Conservation (phyloP, 2,888 invertebrate genomes). For the Artemia sinica region DNA sequence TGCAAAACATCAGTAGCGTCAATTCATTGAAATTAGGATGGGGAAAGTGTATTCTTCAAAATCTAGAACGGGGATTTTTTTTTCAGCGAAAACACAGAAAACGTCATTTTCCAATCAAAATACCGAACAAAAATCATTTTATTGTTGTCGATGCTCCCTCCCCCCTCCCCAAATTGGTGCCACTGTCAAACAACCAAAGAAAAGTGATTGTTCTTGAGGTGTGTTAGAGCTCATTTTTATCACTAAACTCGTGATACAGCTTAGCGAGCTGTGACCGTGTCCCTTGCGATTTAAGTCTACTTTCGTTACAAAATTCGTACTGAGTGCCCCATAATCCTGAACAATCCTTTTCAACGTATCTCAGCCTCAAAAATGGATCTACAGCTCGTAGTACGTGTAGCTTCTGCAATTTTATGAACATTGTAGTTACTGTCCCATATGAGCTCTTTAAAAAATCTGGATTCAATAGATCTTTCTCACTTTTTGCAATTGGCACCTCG, state of each 20-base stretch:
- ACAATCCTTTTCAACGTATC: constrained; percentile 32
- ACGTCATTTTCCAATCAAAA: too few relatives aligned
- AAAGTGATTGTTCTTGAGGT: too few relatives aligned
- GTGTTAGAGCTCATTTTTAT: background rate
- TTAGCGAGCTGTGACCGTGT: constrained; percentile 26
- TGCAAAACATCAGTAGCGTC: too few relatives aligned
- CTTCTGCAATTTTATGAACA: constrained; percentile 48
- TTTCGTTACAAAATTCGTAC: constrained; percentile 21
- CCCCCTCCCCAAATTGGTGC: too few relatives aligned
- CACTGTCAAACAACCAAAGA: too few relatives aligned
- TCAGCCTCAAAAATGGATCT: constrained; percentile 54
- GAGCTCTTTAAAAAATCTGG: constrained; percentile 25
- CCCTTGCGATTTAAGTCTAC: constrained; percentile 23
- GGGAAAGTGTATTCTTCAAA: too few relatives aligned
- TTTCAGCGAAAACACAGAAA: too few relatives aligned
- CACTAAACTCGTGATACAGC: constrained; percentile 23
- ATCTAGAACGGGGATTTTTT: too few relatives aligned
- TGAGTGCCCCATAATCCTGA: constrained; percentile 21
- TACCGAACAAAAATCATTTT: too few relatives aligned
- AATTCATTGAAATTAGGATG: too few relatives aligned
- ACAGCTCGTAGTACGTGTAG: constrained; percentile 58
- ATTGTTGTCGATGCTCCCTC: too few relatives aligned
- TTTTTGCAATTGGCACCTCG: constrained; percentile 42
- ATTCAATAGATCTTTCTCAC: constrained; percentile 45
- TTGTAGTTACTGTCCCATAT: constrained; percentile 39